Base-by-base conservation (phyloP, 1,140 invertebrate species). In the Campodea augens region DNA sequence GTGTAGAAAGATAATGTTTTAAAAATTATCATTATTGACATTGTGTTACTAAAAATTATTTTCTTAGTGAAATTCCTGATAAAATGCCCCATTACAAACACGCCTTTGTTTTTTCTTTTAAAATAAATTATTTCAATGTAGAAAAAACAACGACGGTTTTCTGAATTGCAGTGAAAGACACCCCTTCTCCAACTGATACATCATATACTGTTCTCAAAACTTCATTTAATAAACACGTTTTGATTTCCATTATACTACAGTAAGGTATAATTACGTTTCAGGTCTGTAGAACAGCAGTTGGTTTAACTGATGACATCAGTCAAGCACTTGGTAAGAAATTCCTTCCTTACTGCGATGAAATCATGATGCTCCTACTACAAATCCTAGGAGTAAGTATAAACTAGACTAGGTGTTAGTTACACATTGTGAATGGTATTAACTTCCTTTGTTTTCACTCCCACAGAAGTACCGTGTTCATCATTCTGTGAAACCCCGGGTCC, bases 401-500 rank as follows among this genome's bases (percentile, higher is more conserved):
- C 25, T 40, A 15, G 5, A 18, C 10, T 25, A 48, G 5, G 4
- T 36, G 43, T 44, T 38, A 46, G 18, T 15, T 37, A 43, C 7
- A 38, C 21, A 47, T 27, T 38, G 44, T 44, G 21, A 19, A 2
- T 40, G 22, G 19, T 25, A 43, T 38, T 44, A 27, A 37, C 43
- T 47, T 50, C 53, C 49, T 46, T 44, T 50, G 50, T 51, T 37
- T n/a, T n/a, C n/a, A n/a, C n/a, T n/a, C n/a, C n/a, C n/a, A n/a
- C 55, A 73, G 67, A 69, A 95, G 62, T 77, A 75, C 38, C 74
- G 73, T 24, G 81, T 96, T 5, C 84, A 96, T 69, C 76, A 88
- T 32, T 83, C 79, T 40, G 88, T 97, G 1, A 97, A 97, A 58
- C 91, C 92, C 12, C 85, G 92, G 61, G 95, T 97, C 51, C 66